phyloP scores from a whole-genome alignment of 2,888 invertebrate genomes.

The Drosophila neutralis region DNA sequence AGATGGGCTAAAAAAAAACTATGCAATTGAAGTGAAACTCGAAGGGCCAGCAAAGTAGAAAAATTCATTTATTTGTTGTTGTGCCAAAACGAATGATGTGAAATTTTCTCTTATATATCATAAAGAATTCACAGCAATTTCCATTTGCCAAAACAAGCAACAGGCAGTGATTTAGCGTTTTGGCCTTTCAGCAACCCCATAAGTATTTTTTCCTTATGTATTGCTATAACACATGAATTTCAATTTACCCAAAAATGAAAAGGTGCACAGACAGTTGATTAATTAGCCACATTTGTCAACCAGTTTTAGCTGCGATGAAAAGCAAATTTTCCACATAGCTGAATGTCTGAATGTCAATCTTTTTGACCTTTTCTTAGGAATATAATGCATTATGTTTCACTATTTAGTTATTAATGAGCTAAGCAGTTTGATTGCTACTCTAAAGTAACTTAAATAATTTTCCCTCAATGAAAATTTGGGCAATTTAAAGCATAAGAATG shows the following conservation, averaged over 20 bases:
- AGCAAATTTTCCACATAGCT: conserved; percentile 11
- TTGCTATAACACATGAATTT: conserved; percentile 25
- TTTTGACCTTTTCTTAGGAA: conserved; percentile 16
- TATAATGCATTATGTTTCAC: background rate
- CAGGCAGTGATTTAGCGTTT: conserved; percentile 21
- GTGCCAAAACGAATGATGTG: conserved; percentile 32
- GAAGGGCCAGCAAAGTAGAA: background rate
- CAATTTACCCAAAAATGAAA: conserved; percentile 24
- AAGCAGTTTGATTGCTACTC: background rate
- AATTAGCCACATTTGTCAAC: conserved; percentile 47
- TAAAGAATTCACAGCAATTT: conserved; percentile 67
- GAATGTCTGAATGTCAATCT: conserved; percentile 24
- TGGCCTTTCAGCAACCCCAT: conserved; percentile 7
- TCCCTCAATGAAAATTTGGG: background rate
- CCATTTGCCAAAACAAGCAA: conserved; percentile 36
- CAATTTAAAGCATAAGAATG: background rate
- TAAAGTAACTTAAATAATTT: background rate
- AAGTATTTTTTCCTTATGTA: conserved; percentile 3
- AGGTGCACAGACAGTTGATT: conserved; percentile 31
- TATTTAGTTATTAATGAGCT: conserved; percentile 9
- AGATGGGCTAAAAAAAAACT: conserved; percentile 6
- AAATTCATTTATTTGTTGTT: background rate
- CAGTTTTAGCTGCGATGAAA: conserved; percentile 5
- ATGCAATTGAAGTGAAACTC: background rate
- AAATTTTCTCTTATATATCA: conserved; percentile 44